phyloP scores from a whole-genome alignment of 2,888 invertebrate species.

The Hydraecia micacea region DNA sequence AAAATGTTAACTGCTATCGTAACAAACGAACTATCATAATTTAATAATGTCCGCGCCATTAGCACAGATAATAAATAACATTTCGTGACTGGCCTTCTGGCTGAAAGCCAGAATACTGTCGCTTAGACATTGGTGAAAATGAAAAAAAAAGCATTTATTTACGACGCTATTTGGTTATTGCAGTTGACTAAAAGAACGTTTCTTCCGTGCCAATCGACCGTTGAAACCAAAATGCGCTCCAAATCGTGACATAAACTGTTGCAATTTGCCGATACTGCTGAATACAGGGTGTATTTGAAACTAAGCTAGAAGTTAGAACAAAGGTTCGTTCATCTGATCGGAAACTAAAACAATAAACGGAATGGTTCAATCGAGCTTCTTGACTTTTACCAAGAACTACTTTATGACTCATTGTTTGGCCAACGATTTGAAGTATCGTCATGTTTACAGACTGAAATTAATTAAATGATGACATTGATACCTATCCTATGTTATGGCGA shows the following conservation, averaged over 20 bases:
- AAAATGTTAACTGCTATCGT: conserved; percentile 70
- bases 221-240: conserved; percentile 59
- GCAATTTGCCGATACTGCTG: conserved; percentile 51
- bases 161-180: conserved; percentile 54
- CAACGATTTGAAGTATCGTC: neutral
- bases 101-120: conserved; percentile 71
- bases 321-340: conserved; percentile 36
- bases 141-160: conserved; percentile 71
- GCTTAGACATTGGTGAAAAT: conserved; percentile 67
- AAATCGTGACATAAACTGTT: conserved; percentile 55
- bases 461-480: neutral
- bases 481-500: neutral
- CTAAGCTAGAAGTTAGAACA: conserved; percentile 31
- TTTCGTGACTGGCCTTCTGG: conserved; percentile 73
- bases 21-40: conserved; percentile 81
- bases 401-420: conserved; percentile 25
- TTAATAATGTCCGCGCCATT: conserved; percentile 80
- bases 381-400: conserved; percentile 23
- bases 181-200: conserved; percentile 45
- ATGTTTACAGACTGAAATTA: neutral
- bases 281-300: conserved; percentile 55
- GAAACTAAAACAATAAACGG: conserved; percentile 42
- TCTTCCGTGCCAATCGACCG: conserved; percentile 61
- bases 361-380: conserved; percentile 44
- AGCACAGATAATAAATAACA: conserved; percentile 77